These are phyloP conservation scores for Cryptoprocta ferox DNA, from an alignment of 2,797 vertebrate species.

Conservation along the genomic window DNA sequence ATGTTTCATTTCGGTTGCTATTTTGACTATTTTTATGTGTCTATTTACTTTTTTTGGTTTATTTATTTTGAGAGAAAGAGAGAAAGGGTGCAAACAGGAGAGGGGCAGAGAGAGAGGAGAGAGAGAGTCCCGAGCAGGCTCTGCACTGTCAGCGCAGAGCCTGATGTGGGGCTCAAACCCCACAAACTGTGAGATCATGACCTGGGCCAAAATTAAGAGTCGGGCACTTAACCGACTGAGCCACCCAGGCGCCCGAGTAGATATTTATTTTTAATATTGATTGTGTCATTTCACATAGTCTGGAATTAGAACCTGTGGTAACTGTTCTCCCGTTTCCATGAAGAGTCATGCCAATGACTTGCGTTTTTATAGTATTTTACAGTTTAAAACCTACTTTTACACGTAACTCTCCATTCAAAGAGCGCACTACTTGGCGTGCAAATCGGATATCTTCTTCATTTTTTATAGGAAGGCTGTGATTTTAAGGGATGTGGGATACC, in stretches of 20 bases:
- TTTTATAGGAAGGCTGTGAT: background rate
- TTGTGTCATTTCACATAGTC: background rate
- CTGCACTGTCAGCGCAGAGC: no score
- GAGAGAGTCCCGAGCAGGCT: no score
- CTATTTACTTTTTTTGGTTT: background rate
- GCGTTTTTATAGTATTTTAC: background rate
- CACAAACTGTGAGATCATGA: no score
- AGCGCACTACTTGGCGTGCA: background rate
- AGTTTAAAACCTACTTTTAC: background rate
- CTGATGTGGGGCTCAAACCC: no score
- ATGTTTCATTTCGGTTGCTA: background rate
- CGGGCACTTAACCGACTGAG: no score
- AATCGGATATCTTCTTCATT: background rate
- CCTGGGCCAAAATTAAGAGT: no score
- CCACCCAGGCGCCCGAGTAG: background rate
- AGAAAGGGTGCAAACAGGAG: no score
- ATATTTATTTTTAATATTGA: background rate
- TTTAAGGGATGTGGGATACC: background rate
- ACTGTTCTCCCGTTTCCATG: background rate
- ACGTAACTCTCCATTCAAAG: background rate
- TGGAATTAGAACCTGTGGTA: background rate
- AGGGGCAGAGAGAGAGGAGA: no score
- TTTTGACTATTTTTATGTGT: background rate
- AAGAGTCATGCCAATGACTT: background rate
- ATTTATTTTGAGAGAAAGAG: no score